A percentile compares a stretch with the other conserved stretches of the same genome.
Evolutionary conservation across 1,140 invertebrate genomes (phyloP).

Genomic region (Nebria ingens): DNA sequence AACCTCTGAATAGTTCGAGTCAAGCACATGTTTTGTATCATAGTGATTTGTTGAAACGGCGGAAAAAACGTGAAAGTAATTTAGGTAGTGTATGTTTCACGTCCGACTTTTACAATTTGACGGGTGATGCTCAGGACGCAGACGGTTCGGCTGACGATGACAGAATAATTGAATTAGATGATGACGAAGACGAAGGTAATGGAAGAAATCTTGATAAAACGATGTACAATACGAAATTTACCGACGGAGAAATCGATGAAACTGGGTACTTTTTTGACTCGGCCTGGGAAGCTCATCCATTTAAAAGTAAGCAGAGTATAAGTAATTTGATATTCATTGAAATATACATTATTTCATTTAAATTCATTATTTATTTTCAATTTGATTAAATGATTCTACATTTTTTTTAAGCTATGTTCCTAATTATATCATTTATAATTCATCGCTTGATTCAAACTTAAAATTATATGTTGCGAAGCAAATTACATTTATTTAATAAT

Average conservation of each 20-base stretch:
- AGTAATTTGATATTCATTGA: slow-evolving; percentile 14
- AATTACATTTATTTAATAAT: too few species aligned
- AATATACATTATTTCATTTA: background rate
- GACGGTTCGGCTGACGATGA: slow-evolving; percentile 24
- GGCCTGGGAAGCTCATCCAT: slow-evolving; percentile 33
- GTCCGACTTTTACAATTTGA: slow-evolving; percentile 18
- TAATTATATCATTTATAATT: too few species aligned
- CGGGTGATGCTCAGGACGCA: slow-evolving; percentile 17
- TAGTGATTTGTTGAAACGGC: slow-evolving; percentile 6
- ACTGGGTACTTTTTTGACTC: slow-evolving; percentile 39
- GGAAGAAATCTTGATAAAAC: slow-evolving; percentile 13
- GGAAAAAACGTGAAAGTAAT: slow-evolving; percentile 18
- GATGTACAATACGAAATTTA: slow-evolving; percentile 10
- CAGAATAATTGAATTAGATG: slow-evolving; percentile 5
- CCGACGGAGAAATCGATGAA: slow-evolving; percentile 22
- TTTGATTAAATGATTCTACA: too few species aligned
- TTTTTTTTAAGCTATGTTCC: too few species aligned
- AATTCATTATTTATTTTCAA: slow-evolving; percentile 4
- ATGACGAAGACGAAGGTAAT: slow-evolving; percentile 12
- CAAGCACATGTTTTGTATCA: slow-evolving; percentile 6
- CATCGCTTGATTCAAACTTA: too few species aligned
- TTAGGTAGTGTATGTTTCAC: slow-evolving; percentile 6
- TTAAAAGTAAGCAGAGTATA: slow-evolving; percentile 24
- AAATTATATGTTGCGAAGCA: too few species aligned
- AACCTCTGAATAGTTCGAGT: slow-evolving; percentile 23